Evolutionary conservation across 2,113 vertebrate species (phyloP).

Genomic region (Eublepharis macularius): DNA sequence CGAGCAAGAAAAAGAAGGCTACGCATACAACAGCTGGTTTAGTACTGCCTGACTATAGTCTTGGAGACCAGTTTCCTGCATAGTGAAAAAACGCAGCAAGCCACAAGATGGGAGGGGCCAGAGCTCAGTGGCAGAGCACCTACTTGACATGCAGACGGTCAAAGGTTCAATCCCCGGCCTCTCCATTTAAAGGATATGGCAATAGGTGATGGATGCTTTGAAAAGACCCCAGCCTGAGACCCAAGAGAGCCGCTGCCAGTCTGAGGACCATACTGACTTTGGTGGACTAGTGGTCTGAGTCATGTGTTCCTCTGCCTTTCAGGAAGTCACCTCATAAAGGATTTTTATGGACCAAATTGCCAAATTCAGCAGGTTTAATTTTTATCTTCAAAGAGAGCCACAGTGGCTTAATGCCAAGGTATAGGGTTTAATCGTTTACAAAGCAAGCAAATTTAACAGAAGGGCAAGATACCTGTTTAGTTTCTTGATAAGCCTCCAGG

Average conservation of each 20-base stretch:
- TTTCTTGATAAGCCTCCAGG: conserved; percentile 92
- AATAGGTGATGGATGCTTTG: too few species aligned
- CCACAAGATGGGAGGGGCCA: neutral
- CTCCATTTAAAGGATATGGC: too few species aligned
- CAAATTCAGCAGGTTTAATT: neutral
- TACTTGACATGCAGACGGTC: too few species aligned
- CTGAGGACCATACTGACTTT: too few species aligned
- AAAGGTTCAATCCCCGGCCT: too few species aligned
- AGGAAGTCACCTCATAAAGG: neutral
- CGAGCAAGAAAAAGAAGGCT: neutral
- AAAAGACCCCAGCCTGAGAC: too few species aligned
- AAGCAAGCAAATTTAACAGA: neutral
- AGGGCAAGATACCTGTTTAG: conserved; percentile 78
- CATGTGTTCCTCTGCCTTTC: neutral
- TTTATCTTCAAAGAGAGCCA: neutral
- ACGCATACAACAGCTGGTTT: too few species aligned
- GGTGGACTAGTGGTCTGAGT: too few species aligned
- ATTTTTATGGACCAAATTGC: neutral
- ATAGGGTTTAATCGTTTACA: conserved; percentile 9
- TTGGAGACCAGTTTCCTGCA: neutral
- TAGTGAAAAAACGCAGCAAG: neutral
- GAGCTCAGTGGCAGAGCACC: too few species aligned
- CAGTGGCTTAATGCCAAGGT: neutral
- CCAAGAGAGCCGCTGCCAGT: too few species aligned
- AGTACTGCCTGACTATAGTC: neutral